phyloP scores from a whole-genome alignment of 2,797 vertebrate genomes.

The Platyrinchus mystaceus region DNA sequence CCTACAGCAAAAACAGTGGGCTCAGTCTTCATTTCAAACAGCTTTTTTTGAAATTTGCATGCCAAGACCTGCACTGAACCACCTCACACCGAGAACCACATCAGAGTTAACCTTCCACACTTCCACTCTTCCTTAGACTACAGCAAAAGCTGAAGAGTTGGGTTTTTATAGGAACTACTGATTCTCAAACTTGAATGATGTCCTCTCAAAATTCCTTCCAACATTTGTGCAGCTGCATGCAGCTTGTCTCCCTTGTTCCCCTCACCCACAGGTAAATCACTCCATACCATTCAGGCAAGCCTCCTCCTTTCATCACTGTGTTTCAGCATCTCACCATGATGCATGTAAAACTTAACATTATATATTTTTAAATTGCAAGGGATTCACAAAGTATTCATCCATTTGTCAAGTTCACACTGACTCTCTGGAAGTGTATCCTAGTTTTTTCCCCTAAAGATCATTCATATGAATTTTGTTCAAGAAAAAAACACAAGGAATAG shows the following conservation, averaged over 20 bases:
- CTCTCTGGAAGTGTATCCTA: background rate
- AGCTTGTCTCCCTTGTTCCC: background rate
- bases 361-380: background rate
- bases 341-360: background rate
- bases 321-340: background rate
- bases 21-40: background rate
- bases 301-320: background rate
- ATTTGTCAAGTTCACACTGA: fast-evolving
- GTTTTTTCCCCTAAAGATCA: background rate
- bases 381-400: background rate
- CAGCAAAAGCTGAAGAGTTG: background rate
- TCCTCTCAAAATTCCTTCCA: background rate
- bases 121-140: fast-evolving
- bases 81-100: background rate
- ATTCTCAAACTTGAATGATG: background rate
- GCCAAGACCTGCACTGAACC: background rate
- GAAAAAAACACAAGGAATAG: background rate
- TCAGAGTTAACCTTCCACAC: background rate
- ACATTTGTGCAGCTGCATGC: background rate
- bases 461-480: background rate
- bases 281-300: background rate
- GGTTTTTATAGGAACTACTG: fast-evolving
- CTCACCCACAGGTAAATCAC: background rate
- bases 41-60: background rate
- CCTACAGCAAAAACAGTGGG: background rate